These are phyloP conservation scores for Drosophila testacea DNA, from an alignment of 2,888 invertebrate genomes.

Conservation along the genomic window DNA sequence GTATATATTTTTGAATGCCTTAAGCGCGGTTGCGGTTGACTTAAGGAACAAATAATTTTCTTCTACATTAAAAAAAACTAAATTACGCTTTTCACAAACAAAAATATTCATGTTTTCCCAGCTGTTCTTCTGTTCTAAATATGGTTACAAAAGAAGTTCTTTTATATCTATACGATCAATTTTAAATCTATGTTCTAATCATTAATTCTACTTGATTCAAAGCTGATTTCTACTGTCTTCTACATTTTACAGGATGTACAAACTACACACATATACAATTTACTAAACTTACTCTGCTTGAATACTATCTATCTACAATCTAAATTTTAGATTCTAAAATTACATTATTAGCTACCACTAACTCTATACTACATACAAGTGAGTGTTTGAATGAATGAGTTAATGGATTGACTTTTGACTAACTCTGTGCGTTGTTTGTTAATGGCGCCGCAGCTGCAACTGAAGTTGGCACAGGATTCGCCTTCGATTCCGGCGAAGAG, in stretches of 20 bases:
- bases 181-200: too few species aligned
- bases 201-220: neutral
- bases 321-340: neutral
- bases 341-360: neutral
- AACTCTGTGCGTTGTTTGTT: conserved; percentile 64
- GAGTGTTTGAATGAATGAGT: conserved; percentile 4
- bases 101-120: too few species aligned
- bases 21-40: too few species aligned
- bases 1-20: too few species aligned
- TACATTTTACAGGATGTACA: neutral
- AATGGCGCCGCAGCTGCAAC: conserved; percentile 11
- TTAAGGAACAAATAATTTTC: too few species aligned
- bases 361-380: neutral
- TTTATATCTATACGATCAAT: too few species aligned
- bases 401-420: conserved; percentile 36
- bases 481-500: conserved; percentile 76
- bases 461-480: conserved; percentile 23
- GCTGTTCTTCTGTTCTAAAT: too few species aligned
- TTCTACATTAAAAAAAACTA: too few species aligned
- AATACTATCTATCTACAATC: neutral
- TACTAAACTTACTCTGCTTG: too few species aligned
- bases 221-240: neutral
- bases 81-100: too few species aligned
- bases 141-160: too few species aligned
- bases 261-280: neutral